Evolutionary conservation across 2,888 invertebrate species (phyloP).

Genomic region (Philhelius pedissequus): DNA sequence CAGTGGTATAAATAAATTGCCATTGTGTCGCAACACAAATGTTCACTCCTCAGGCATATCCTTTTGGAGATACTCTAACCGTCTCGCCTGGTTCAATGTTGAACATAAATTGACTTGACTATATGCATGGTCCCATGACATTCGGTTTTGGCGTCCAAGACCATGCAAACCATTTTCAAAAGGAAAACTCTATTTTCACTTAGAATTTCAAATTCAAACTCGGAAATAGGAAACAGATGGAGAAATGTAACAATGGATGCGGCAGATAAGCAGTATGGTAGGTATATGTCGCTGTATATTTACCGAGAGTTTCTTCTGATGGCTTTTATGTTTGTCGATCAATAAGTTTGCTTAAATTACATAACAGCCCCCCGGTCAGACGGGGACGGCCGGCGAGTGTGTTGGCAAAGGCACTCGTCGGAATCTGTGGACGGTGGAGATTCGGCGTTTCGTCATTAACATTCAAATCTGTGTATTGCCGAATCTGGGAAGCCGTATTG

Average conservation of each 20-base stretch:
- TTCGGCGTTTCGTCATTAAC: neutral
- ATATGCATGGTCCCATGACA: neutral
- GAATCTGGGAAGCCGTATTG: neutral
- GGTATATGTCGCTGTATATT: neutral
- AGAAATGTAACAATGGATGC: slow-evolving; percentile 16
- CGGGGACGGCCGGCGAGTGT: too few species aligned
- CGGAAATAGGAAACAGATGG: slow-evolving; percentile 23
- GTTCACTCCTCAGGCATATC: neutral
- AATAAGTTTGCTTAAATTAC: neutral
- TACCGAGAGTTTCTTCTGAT: neutral
- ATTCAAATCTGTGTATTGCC: slow-evolving; percentile 1
- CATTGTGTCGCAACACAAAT: neutral
- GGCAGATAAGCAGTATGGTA: neutral
- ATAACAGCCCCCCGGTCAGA: neutral
- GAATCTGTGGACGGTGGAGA: too few species aligned
- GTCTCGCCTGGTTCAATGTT: slow-evolving; percentile 45
- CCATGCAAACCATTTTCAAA: neutral
- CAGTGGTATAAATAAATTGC: neutral
- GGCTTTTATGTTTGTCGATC: neutral
- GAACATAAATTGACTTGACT: slow-evolving; percentile 25
- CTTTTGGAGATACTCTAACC: slow-evolving; percentile 39
- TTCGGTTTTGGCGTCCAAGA: neutral
- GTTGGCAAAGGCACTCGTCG: too few species aligned
- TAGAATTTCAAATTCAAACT: slow-evolving; percentile 19
- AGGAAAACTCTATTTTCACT: slow-evolving; percentile 21